phyloP scores from a whole-genome alignment of 2,888 invertebrate genomes.

The Euplexia lucipara region DNA sequence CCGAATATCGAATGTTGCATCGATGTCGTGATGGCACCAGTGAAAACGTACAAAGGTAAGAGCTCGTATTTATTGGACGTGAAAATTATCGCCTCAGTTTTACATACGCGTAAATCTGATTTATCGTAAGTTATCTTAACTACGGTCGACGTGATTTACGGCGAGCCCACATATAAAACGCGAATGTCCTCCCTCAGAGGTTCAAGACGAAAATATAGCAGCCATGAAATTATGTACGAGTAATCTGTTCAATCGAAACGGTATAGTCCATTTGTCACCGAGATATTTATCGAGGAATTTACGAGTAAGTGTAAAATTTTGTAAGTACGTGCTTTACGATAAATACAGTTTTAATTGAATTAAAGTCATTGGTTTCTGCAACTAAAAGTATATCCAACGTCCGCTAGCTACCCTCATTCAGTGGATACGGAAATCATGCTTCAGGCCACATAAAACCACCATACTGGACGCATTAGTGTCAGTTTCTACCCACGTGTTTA shows the following conservation, averaged over 20 bases:
- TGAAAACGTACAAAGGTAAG: slow-evolving; percentile 73
- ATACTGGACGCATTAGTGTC: slow-evolving; percentile 8
- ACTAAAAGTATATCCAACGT: background rate
- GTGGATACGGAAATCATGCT: background rate
- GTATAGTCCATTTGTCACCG: slow-evolving; percentile 31
- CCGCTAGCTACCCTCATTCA: too few species aligned
- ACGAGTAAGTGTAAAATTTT: background rate
- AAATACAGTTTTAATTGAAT: background rate
- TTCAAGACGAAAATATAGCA: slow-evolving; percentile 65
- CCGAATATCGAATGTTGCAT: slow-evolving; percentile 60
- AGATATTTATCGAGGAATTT: slow-evolving; percentile 43
- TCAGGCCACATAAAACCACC: background rate
- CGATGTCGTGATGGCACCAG: slow-evolving; percentile 67
- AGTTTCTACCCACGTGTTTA: slow-evolving; percentile 21
- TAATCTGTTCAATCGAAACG: slow-evolving; percentile 46
- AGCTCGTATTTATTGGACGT: slow-evolving; percentile 73
- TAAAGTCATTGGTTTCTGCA: background rate
- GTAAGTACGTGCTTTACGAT: slow-evolving; percentile 1
- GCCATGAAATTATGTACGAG: slow-evolving; percentile 41
- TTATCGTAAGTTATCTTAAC: slow-evolving; percentile 77
- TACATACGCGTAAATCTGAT: slow-evolving; percentile 76
- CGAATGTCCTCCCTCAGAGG: slow-evolving; percentile 66
- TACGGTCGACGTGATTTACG: slow-evolving; percentile 69
- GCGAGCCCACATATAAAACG: slow-evolving; percentile 67
- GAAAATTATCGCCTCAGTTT: slow-evolving; percentile 76